phyloP scores from a whole-genome alignment of 1,140 invertebrate species.

The Palaemon carinicauda region DNA sequence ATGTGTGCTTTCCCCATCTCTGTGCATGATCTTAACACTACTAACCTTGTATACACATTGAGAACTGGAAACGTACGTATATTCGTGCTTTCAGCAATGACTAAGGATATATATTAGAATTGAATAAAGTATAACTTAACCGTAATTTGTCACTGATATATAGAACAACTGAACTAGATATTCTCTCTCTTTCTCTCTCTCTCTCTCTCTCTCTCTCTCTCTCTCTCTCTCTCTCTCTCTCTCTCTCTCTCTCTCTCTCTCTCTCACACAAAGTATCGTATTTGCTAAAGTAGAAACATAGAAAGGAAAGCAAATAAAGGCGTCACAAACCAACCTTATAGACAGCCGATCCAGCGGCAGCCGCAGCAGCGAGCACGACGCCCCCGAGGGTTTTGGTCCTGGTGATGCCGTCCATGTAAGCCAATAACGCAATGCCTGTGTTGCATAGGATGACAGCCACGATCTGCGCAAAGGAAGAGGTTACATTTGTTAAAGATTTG shows the following conservation, averaged over 20 bases:
- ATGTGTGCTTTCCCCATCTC: too few species aligned
- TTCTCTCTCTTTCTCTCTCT: neutral
- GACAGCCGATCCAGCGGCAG: conserved; percentile 88
- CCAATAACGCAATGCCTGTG: conserved; percentile 90
- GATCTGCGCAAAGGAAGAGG: conserved; percentile 72
- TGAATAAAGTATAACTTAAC: too few species aligned
- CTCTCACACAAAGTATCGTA: neutral
- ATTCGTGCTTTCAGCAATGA: too few species aligned
- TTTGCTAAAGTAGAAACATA: neutral
- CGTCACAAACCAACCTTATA: conserved; percentile 77
- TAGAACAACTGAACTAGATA: too few species aligned
- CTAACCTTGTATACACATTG: too few species aligned
- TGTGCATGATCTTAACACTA: too few species aligned
- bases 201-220: neutral
- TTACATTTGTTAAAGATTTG: neutral
- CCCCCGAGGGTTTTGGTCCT: conserved; percentile 87
- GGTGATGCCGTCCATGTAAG: conserved; percentile 95
- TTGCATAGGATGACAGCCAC: conserved; percentile 94
- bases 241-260: neutral
- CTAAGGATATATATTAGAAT: too few species aligned
- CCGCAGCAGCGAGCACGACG: conserved; percentile 87
- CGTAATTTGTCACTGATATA: too few species aligned
- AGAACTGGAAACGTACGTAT: too few species aligned
- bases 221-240: neutral
- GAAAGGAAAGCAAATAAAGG: neutral